Base-by-base conservation (phyloP, 2,888 invertebrate genomes). In the Hypselothyrea guttata region DNA sequence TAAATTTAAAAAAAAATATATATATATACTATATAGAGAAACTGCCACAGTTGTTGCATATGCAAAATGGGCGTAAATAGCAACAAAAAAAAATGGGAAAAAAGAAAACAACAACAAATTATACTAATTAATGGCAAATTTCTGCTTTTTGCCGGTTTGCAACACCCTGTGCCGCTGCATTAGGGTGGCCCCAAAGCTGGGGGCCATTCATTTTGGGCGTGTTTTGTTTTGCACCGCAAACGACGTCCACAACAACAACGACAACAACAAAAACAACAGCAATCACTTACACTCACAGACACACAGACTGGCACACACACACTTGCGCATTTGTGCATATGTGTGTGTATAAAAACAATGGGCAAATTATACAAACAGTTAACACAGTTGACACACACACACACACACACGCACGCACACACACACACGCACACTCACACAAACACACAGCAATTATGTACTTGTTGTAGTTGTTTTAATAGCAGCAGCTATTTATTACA, bases 221-320 rank as follows among this genome's bases (percentile, higher is more conserved):
- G 70, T 70, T 70, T 70, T 70, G 70, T 70, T 70, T 70, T 71
- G 70, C 61, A 71, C 67, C 56, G 69, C 61, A 71, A 51, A 30
- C 47, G 47, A 65, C 11, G 28, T 33, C 54, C 28, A 63, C 68
- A 55, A 64, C 44, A 63, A 65, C 64, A 56, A 64, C 12, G n/a
- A 41, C 38, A 38, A 45, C 34, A 40, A 33, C 45, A 46, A 46
- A 12, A 61, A 18, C 37, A 45, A 18, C 46, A 44, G 45, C 51
- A 60, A 34, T 45, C 52, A 42, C 49, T 37, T 44, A 22, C 12
- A 45, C 48, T 40, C 41, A 11, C 45, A 49, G 34, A 30, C 7
- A 35, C 45, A 41, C 41, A 31, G 42, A 12, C 40, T n/a, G n/a
- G 40, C n/a, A 33, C 45, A 13, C 22, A 45, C 30, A 38, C 42